Conservation (phyloP, 2,797 vertebrate species). For the Rachycentron canadum region DNA sequence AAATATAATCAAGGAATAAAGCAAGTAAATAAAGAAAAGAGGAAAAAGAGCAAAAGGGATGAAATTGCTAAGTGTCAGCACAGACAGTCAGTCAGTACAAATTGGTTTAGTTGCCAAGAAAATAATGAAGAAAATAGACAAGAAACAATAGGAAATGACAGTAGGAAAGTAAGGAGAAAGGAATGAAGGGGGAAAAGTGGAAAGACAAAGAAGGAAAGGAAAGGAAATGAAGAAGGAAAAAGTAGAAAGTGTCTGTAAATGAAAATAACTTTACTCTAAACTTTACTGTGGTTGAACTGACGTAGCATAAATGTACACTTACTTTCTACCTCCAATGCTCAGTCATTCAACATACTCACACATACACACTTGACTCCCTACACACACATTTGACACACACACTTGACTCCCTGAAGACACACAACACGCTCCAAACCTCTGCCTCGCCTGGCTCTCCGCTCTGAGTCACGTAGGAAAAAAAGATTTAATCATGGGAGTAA, state of each 20-base stretch:
- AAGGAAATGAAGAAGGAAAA: neutral
- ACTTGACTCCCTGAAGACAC: constrained; percentile 55
- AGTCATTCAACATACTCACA: constrained; percentile 10
- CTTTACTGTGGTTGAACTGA: neutral
- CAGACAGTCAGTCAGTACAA: no score
- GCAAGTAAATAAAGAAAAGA: neutral
- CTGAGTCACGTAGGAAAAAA: constrained; percentile 81
- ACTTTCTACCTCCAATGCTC: constrained; percentile 9
- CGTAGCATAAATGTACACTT: constrained; percentile 6
- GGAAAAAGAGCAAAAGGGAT: no score
- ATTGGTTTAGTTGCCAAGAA: neutral
- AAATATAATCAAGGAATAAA: neutral
- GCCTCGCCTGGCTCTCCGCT: constrained; percentile 53
- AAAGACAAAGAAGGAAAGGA: neutral
- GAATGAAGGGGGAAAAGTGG: no score
- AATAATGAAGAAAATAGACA: neutral
- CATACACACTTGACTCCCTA: constrained; percentile 22
- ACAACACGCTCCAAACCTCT: constrained; percentile 31
- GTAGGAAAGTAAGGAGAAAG: neutral
- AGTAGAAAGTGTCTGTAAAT: neutral
- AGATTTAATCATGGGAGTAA: constrained; percentile 79
- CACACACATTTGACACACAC: constrained; percentile 38
- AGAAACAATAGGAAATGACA: neutral
- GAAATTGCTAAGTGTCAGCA: no score
- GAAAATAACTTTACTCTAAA: neutral